A percentile compares a stretch with the other conserved stretches of the same genome.
These are phyloP conservation scores for Notodonta dromedarius DNA, from an alignment of 2,888 invertebrate species.

Conservation along the genomic window DNA sequence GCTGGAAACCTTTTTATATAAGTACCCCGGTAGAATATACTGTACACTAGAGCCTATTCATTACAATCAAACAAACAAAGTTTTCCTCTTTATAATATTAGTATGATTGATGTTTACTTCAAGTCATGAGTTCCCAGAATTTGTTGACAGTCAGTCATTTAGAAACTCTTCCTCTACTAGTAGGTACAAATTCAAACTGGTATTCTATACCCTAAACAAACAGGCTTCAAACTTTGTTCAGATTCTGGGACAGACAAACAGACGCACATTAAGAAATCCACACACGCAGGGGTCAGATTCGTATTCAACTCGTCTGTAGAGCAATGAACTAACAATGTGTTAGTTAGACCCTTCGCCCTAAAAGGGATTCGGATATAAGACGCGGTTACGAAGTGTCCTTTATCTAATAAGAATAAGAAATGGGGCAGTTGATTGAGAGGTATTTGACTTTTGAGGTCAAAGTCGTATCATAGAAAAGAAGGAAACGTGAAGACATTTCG, in stretches of 20 bases:
- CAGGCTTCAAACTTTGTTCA: constrained; percentile 27
- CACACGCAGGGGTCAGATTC: constrained; percentile 39
- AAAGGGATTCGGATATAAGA: constrained; percentile 40
- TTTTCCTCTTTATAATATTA: too few relatives aligned
- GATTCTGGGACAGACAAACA: constrained; percentile 31
- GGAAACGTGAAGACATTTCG: too few relatives aligned
- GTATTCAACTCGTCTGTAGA: constrained; percentile 50
- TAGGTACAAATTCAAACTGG: not conserved
- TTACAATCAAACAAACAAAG: too few relatives aligned
- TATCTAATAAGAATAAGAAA: constrained; percentile 34
- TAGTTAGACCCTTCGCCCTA: constrained; percentile 49
- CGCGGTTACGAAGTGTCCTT: constrained; percentile 21
- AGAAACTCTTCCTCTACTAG: too few relatives aligned
- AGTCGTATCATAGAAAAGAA: not conserved
- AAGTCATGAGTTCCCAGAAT: too few relatives aligned
- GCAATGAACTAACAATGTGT: constrained; percentile 46
- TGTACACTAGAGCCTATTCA: too few relatives aligned
- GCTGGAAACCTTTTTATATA: too few relatives aligned
- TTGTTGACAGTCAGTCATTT: too few relatives aligned
- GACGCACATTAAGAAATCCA: constrained; percentile 40
- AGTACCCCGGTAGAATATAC: too few relatives aligned
- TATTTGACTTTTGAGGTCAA: constrained; percentile 12
- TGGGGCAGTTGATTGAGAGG: constrained; percentile 28
- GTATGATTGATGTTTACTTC: too few relatives aligned
- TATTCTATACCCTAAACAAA: not conserved